Conservation (phyloP, 2,888 invertebrate species). For the Platynereis dumerilii region DNA sequence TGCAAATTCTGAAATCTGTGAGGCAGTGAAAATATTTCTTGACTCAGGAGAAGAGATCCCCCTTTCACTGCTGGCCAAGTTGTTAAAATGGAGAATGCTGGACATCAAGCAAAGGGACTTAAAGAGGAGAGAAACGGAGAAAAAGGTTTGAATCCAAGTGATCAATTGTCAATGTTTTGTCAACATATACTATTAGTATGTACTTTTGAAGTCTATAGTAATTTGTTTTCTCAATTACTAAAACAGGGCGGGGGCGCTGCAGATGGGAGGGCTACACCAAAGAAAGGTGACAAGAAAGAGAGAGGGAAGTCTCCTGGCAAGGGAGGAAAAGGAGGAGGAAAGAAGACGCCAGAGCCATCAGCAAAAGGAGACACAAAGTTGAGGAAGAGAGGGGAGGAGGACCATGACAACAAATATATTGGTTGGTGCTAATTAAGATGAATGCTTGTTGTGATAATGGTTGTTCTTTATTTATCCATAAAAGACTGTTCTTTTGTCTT, state of each 20-base stretch:
- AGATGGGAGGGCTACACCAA: conserved; percentile 37
- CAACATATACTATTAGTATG: not conserved
- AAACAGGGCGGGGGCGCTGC: conserved; percentile 9
- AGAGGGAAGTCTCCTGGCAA: conserved; percentile 50
- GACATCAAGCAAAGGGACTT: conserved; percentile 54
- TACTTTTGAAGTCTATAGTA: not conserved
- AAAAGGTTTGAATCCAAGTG: conserved; percentile 58
- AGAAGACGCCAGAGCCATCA: conserved; percentile 59
- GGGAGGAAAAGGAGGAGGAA: conserved; percentile 55
- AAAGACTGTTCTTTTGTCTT: too few species aligned
- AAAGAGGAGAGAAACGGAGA: conserved; percentile 51
- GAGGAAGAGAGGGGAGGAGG: conserved; percentile 61
- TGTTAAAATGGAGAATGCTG: conserved; percentile 59
- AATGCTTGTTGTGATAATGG: too few species aligned
- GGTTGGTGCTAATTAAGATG: conserved; percentile 47
- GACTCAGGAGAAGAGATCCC: conserved; percentile 60
- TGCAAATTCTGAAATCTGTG: conserved; percentile 57
- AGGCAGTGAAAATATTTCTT: conserved; percentile 55
- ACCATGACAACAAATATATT: conserved; percentile 58
- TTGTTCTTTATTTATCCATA: conserved; percentile 1
- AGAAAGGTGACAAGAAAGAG: conserved; percentile 46
- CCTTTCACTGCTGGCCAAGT: conserved; percentile 55
- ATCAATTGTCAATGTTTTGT: not conserved
- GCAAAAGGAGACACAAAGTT: conserved; percentile 61
- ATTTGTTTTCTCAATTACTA: not conserved